Percentiles rank a stretch among this genome's conserved stretches.
Evolutionary conservation across 2,888 invertebrate genomes (phyloP).

Genomic region (Stenichneumon culpator): DNA sequence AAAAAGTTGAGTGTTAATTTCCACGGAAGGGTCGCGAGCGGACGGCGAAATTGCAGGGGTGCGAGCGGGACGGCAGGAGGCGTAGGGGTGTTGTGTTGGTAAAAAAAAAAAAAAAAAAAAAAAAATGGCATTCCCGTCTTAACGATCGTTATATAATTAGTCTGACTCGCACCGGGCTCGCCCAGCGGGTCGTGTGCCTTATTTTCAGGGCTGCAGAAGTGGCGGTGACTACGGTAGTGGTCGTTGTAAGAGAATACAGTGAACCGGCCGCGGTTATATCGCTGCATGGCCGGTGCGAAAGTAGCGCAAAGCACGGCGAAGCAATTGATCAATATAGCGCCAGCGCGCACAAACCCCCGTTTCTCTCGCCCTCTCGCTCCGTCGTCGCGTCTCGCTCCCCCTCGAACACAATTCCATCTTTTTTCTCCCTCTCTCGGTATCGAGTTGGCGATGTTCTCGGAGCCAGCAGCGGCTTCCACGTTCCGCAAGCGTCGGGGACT

Average conservation of each 20-base stretch:
- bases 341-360: conserved; percentile 73
- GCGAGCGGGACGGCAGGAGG: conserved; percentile 1
- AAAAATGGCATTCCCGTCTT: conserved; percentile 47
- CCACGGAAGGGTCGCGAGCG: conserved; percentile 43
- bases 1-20: conserved; percentile 57
- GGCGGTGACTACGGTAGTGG: neutral
- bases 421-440: neutral
- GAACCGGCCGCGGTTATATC: conserved; percentile 46
- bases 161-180: conserved; percentile 74
- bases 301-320: conserved; percentile 84
- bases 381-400: conserved; percentile 37
- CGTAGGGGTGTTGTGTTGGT: conserved; percentile 24
- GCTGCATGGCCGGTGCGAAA: conserved; percentile 80
- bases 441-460: conserved; percentile 41
- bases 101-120: conserved; percentile 18
- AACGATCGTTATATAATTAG: conserved; percentile 83
- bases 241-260: conserved; percentile 7
- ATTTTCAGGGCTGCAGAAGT: conserved; percentile 25
- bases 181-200: conserved; percentile 78
- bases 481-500: conserved; percentile 42
- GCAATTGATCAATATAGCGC: conserved; percentile 85
- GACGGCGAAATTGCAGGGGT: conserved; percentile 27
- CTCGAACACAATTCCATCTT: conserved; percentile 18
- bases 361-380: conserved; percentile 68
- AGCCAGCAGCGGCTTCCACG: conserved; percentile 35